Base-by-base conservation (phyloP, 2,888 invertebrate species). In the Apotomis turbidana region DNA sequence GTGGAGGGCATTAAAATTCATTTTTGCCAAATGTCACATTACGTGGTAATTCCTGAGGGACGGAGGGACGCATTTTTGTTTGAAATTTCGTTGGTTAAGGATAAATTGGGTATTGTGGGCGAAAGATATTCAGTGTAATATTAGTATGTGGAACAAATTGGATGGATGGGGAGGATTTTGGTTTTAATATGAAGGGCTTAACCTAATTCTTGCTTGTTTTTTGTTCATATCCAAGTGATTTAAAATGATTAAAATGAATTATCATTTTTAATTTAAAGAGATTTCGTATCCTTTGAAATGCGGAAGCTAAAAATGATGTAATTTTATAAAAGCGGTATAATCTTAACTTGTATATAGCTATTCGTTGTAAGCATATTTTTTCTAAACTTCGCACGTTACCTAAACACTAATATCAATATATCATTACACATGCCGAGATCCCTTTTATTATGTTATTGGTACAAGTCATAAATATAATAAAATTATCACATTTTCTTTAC, bases 1-100 rank as follows among this genome's bases (percentile, higher is more conserved):
- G 76, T 74, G 75, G 74, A 69, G 60, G 9, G 70, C 79, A 83
- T 85, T 85, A 83, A 85, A 84, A 85, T 84, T 84, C 82, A 85
- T 83, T 83, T 85, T 83, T 82, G 79, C 81, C 82, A 80, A 83
- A 84, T 83, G 83, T 82, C 82, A 81, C 81, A 81, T 84, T 83
- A 81, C 77, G 75, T 77, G 70, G 76, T 74, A 78, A 80, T 78
- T 78, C 85, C 79, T 76, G 46, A 46, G 81, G 82, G 72, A 72
- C 67, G 74, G 69, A 70, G 74, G 74, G 76, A 64, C 74, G 75
- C 71, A 75, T 76, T 79, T 77, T 81, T 77, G 78, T 77, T 71
- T 74, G 68, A 66, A 74, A 74, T 71, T 71, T 68, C 74, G 72
- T 74, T 76, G 70, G 72, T 63, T 72, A 72, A 63, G 72, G 68